phyloP scores from a whole-genome alignment of 1,140 invertebrate genomes.

The Drosophila lacertosa region DNA sequence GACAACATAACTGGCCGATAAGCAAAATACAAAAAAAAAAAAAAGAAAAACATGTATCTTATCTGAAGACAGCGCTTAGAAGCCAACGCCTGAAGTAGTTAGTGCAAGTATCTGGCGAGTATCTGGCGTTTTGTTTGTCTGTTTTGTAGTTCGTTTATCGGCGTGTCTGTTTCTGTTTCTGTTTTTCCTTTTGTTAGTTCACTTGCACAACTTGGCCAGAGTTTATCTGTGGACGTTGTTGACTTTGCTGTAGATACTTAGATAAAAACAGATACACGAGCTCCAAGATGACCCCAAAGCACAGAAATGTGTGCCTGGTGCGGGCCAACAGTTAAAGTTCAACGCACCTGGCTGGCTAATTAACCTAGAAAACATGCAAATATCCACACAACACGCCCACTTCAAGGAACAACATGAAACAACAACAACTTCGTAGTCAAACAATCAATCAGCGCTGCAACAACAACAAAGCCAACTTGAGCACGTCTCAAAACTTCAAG shows the following conservation, averaged over 20 bases:
- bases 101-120: conserved; percentile 11
- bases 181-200: conserved; percentile 20
- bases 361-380: conserved; percentile 79
- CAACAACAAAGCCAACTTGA: conserved; percentile 62
- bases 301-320: conserved; percentile 3
- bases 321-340: conserved; percentile 48
- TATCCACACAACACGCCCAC: conserved; percentile 66
- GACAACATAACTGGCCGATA: conserved; percentile 10
- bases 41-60: conserved; percentile 30
- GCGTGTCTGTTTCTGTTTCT: conserved; percentile 13
- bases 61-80: conserved; percentile 29
- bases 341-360: conserved; percentile 68
- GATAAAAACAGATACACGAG: conserved; percentile 35
- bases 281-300: conserved; percentile 45
- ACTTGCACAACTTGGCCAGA: conserved; percentile 25
- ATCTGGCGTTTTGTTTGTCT: neutral
- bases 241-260: conserved; percentile 13
- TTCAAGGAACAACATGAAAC: conserved; percentile 33
- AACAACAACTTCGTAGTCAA: conserved; percentile 69
- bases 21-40: conserved; percentile 17
- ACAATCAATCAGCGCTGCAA: conserved; percentile 73
- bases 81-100: conserved; percentile 22
- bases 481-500: conserved; percentile 52
- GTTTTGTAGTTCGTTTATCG: conserved; percentile 5
- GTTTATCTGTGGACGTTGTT: conserved; percentile 31